phyloP scores from a whole-genome alignment of 2,888 invertebrate genomes.

The Diachrysia chrysitis region DNA sequence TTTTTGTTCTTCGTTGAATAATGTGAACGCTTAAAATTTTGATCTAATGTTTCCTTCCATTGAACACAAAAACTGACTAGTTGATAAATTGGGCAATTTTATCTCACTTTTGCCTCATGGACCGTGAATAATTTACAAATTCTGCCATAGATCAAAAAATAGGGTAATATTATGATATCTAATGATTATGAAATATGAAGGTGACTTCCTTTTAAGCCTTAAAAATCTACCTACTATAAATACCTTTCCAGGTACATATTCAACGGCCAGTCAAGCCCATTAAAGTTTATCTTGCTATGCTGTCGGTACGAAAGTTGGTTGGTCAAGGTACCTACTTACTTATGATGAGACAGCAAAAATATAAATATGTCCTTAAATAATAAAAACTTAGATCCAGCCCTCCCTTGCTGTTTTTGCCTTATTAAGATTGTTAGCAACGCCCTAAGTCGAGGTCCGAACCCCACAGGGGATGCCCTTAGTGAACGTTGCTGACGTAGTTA shows the following conservation, averaged over 20 bases:
- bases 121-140: constrained; percentile 46
- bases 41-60: constrained; percentile 57
- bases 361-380: too few relatives aligned
- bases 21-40: constrained; percentile 54
- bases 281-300: too few relatives aligned
- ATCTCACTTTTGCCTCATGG: constrained; percentile 53
- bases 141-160: constrained; percentile 44
- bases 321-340: too few relatives aligned
- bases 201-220: neutral
- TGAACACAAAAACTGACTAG: constrained; percentile 57
- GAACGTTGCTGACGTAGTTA: too few relatives aligned
- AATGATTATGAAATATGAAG: constrained; percentile 49
- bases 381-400: too few relatives aligned
- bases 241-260: neutral
- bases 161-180: constrained; percentile 29
- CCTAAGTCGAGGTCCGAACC: too few relatives aligned
- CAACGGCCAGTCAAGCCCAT: too few relatives aligned
- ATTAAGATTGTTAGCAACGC: too few relatives aligned
- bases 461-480: too few relatives aligned
- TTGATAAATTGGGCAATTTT: constrained; percentile 62
- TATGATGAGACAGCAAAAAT: too few relatives aligned
- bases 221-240: neutral
- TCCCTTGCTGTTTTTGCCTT: too few relatives aligned
- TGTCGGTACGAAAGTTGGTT: too few relatives aligned
- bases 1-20: constrained; percentile 50